Evolutionary conservation across 2,797 vertebrate species (phyloP).

Genomic region (Sciurus vulgaris): DNA sequence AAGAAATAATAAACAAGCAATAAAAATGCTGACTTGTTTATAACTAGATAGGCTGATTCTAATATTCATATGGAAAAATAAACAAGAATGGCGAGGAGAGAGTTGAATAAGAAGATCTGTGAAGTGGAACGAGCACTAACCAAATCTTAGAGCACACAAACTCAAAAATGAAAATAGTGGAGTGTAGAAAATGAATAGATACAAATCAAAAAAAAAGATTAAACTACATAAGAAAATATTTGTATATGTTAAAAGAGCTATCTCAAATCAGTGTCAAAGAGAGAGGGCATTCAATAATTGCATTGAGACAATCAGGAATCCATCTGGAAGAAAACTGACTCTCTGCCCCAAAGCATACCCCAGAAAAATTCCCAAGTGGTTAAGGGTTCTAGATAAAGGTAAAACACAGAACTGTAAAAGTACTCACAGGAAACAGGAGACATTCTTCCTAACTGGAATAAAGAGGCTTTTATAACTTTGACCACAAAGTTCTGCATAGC

Average conservation of each 20-base stretch:
- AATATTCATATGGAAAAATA: background rate
- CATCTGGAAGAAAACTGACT: background rate
- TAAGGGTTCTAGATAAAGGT: conserved; percentile 1
- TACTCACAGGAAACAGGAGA: background rate
- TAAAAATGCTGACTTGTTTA: conserved; percentile 18
- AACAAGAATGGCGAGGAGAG: background rate
- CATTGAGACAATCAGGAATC: background rate
- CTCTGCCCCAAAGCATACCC: background rate
- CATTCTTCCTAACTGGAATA: background rate
- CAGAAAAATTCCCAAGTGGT: conserved; percentile 21
- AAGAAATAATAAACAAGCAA: background rate
- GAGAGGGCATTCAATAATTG: background rate
- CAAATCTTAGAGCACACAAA: background rate
- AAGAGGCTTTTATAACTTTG: background rate
- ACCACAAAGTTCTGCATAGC: background rate
- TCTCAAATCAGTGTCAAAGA: background rate
- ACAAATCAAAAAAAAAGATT: background rate
- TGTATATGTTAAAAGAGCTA: background rate
- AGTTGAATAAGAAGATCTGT: background rate
- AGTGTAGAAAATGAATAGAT: background rate
- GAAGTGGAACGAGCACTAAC: background rate
- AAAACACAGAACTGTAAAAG: conserved; percentile 14
- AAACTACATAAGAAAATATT: background rate
- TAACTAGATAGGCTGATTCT: background rate
- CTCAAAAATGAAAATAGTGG: background rate